Evolutionary conservation across 2,113 vertebrate species (phyloP).

Genomic region (Psittacula cyanocephala): DNA sequence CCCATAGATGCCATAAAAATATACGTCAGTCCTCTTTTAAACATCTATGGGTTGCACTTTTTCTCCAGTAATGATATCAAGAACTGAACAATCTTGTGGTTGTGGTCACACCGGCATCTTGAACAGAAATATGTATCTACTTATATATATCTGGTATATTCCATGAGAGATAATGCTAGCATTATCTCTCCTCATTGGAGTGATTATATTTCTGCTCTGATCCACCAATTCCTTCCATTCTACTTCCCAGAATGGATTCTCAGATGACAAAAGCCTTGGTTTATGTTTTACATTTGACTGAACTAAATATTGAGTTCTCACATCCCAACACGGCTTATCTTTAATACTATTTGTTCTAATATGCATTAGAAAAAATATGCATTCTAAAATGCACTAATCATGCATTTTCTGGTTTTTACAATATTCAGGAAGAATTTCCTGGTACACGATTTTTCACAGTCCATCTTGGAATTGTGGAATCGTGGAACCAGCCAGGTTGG

Average conservation of each 20-base stretch:
- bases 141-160: background rate
- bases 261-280: rapidly evolving
- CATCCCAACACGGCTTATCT: background rate
- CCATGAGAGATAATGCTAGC: background rate
- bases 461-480: background rate
- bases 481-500: background rate
- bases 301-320: background rate
- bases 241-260: background rate
- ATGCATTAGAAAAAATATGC: background rate
- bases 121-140: background rate
- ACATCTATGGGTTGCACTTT: background rate
- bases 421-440: background rate
- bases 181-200: background rate
- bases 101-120: background rate
- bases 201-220: background rate
- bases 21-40: background rate
- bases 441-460: background rate
- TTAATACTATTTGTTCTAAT: background rate
- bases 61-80: background rate
- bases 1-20: background rate
- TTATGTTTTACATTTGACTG: background rate
- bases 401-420: background rate
- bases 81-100: background rate
- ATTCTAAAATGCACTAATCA: background rate
- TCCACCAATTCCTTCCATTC: background rate